Evolutionary conservation across 2,888 invertebrate species (phyloP).

Genomic region (Eupithecia insigniata): DNA sequence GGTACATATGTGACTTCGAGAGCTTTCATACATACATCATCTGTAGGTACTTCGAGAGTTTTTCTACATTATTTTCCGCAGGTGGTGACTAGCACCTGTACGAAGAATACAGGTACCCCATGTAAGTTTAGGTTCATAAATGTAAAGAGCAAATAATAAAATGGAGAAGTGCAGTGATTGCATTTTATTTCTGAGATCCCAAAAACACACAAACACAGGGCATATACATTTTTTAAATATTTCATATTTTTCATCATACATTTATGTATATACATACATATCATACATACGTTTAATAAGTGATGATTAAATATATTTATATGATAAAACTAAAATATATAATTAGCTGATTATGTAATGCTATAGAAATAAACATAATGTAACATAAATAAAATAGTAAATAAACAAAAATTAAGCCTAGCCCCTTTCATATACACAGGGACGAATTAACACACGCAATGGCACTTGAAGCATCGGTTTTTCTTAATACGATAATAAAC

Average conservation of each 20-base stretch:
- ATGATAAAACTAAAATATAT: constrained; percentile 50
- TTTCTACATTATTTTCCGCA: no score
- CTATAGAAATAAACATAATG: constrained; percentile 38
- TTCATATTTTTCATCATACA: constrained; percentile 50
- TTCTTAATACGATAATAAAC: constrained; percentile 55
- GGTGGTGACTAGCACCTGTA: no score
- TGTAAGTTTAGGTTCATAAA: neutral
- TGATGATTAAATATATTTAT: constrained; percentile 45
- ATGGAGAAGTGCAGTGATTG: constrained; percentile 66
- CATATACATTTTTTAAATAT: constrained; percentile 55
- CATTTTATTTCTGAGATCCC: constrained; percentile 84
- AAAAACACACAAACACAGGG: constrained; percentile 83
- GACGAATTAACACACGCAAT: constrained; percentile 60
- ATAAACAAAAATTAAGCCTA: constrained; percentile 47
- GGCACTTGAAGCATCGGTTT: constrained; percentile 79
- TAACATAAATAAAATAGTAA: constrained; percentile 41
- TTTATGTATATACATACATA: constrained; percentile 41
- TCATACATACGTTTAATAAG: constrained; percentile 40
- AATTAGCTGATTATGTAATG: constrained; percentile 35
- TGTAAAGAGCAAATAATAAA: constrained; percentile 40
- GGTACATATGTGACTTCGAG: no score
- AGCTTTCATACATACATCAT: no score
- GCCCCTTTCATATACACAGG: constrained; percentile 46
- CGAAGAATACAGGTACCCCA: neutral
- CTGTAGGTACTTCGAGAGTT: no score